Evolutionary conservation across 2,888 invertebrate species (phyloP).

Genomic region (Hoplodrina blanda): DNA sequence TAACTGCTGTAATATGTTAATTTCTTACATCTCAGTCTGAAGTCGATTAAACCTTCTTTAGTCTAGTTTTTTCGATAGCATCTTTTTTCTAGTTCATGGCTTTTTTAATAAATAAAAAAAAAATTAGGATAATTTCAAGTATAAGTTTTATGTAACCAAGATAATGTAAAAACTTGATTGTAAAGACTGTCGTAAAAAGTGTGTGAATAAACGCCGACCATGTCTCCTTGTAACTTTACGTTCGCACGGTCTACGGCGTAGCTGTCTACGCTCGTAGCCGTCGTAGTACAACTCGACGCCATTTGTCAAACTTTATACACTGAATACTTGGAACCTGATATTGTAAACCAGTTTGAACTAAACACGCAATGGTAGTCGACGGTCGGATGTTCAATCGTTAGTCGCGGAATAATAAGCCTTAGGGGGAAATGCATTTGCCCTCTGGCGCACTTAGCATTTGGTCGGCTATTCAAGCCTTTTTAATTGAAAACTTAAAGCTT

Average conservation of each 20-base stretch:
- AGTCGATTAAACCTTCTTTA: too few species aligned
- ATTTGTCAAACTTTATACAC: not conserved
- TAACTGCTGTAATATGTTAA: too few species aligned
- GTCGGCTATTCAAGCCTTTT: not conserved
- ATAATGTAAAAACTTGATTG: too few species aligned
- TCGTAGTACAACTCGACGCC: constrained; percentile 6
- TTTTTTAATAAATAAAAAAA: too few species aligned
- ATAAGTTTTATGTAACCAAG: too few species aligned
- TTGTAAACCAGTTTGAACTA: not conserved
- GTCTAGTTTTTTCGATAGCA: too few species aligned
- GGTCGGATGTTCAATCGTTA: not conserved
- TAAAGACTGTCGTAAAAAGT: too few species aligned
- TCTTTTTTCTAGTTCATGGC: too few species aligned
- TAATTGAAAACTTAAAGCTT: constrained; percentile 10
- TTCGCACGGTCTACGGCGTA: constrained; percentile 35
- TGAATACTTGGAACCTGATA: not conserved
- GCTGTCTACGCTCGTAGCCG: constrained; percentile 40
- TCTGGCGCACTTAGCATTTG: not conserved
- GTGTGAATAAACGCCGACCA: not conserved
- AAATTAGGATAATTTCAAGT: too few species aligned
- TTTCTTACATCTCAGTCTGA: too few species aligned
- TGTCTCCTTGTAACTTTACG: not conserved
- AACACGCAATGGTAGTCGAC: not conserved
- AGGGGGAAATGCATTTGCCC: not conserved
- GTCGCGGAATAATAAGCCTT: not conserved